A percentile compares a stretch with the other conserved stretches of the same genome.
Conservation (phyloP, 2,888 invertebrate species). For the Macrosoma leucophasiata region DNA sequence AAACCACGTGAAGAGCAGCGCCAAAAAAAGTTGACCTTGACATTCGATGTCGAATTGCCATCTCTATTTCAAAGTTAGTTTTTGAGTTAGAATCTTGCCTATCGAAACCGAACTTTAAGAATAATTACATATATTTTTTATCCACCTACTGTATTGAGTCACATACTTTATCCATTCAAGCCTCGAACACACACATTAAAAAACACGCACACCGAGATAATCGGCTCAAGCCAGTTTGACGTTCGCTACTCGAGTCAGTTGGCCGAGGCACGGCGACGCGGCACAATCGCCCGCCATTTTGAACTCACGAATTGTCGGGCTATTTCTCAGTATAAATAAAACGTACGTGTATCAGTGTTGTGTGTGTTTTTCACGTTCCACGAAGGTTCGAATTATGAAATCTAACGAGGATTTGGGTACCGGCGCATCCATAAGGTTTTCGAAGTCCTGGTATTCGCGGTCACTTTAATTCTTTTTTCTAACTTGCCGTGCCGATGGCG, state of each 20-base stretch:
- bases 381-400: conserved; percentile 30
- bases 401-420: conserved; percentile 44
- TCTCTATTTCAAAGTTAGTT: no score
- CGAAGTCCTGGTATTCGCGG: conserved; percentile 35
- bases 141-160: conserved; percentile 47
- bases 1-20: not conserved
- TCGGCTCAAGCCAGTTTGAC: conserved; percentile 60
- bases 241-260: conserved; percentile 59
- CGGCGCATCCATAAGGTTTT: conserved; percentile 46
- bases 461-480: conserved; percentile 37
- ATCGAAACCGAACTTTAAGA: conserved; percentile 32
- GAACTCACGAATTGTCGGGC: conserved; percentile 46
- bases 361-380: conserved; percentile 40
- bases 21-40: conserved; percentile 11
- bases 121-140: conserved; percentile 33
- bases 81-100: conserved; percentile 7
- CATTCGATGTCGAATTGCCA: conserved; percentile 6
- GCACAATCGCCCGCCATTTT: conserved; percentile 57
- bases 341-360: conserved; percentile 56
- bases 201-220: conserved; percentile 21
- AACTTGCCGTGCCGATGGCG: conserved; percentile 35
- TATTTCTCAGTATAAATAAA: conserved; percentile 54
- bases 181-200: conserved; percentile 43
- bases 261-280: conserved; percentile 70
- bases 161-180: conserved; percentile 53